Base-by-base conservation (phyloP, 2,888 invertebrate species). In the Eueremaeus valkanovi region DNA sequence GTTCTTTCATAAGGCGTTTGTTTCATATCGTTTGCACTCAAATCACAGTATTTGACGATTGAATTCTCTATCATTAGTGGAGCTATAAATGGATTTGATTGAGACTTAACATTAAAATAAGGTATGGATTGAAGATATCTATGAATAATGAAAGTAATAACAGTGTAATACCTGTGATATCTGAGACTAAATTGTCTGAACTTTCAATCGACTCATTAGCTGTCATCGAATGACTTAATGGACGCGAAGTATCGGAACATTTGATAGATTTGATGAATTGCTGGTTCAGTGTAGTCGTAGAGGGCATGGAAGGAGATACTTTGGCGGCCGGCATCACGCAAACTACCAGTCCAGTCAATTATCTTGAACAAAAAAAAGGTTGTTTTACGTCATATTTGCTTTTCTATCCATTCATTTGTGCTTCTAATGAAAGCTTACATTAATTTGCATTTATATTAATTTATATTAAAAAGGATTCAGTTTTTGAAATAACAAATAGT, bases 1-100 rank as follows among this genome's bases (percentile, higher is more conserved):
- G 80, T 77, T 29, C 80, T 79, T 31, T 81, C 80, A 76, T 81
- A 82, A 0, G 79, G 78, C 18, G 78, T 76, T 58, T 75, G 33
- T 27, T 68, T 68, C 51, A 45, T 27, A 8, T 49, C 66, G 11
- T 66, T 55, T 40, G n/a, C 42, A 21, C 21, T n/a, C 6, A 21
- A 8, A 40, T 68, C 21, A 42, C 42, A 68, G 18, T 31, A 63
- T 8, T 2, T 36, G n/a, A 33, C 9, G 8, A 63, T 13, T 33
- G 63, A 63, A 21, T 18, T 63, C 1, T 27, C 63, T 63, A 63
- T 3, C 13, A 27, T 55, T 21, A 55, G 18, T 16, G 18, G 45
- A 16, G 11, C 9, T 11, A 45, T 13, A 45, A n/a, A n/a, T 16
- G 16, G 9, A 42, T 42, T 42, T 11, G 11, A 11, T 42, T 42